Base-by-base conservation (phyloP, 2,113 vertebrate genomes). In the Tragelaphus scriptus region DNA sequence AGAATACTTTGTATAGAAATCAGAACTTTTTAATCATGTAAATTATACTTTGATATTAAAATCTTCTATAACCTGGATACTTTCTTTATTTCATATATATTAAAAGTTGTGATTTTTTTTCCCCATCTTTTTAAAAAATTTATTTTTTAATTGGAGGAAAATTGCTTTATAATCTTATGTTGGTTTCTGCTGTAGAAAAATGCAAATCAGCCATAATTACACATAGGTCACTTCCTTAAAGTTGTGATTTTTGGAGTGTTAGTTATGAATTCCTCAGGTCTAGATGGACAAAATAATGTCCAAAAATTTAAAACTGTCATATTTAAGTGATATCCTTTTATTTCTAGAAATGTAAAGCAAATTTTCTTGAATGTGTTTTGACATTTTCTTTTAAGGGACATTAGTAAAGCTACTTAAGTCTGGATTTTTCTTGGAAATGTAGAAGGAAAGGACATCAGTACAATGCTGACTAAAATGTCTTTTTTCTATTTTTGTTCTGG, bases 11-110 rank as follows among this genome's bases (percentile, higher is more conserved):
- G 36, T 25, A 25, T 59, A 80, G 19, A 44, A 63, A 84, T 47
- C 55, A 49, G 80, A 85, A 25, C 11, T 61, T 95, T 91, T 91
- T 68, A 81, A 79, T 95, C 59, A 82, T 82, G 56, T 95, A 90
- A n/a, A 71, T 90, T 79, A 9, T 26, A 77, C 81, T 94, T 95
- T 93, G 75, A 40, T 92, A 94, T 81, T 95, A 97, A 97, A 96
- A 85, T 92, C 30, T 91, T 88, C 56, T 85, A n/a, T 71, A 85
- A 86, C 14, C n/a, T 61, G 75, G 16, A 56, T 92, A 28, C 5
- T 56, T 80, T 91, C 23, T 81, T 14, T 86, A 14, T 91, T 94
- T 93, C 26, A 40, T 90, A 14, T 86, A 58, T 58, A 84, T 80
- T 85, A 40, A 75, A 25, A 75, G 21, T 75, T 75, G 68, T 23